Percentiles rank a stretch among this genome's conserved stretches.
Evolutionary conservation across 2,797 vertebrate genomes (phyloP).

Genomic region (Lepilemur ruficaudatus): DNA sequence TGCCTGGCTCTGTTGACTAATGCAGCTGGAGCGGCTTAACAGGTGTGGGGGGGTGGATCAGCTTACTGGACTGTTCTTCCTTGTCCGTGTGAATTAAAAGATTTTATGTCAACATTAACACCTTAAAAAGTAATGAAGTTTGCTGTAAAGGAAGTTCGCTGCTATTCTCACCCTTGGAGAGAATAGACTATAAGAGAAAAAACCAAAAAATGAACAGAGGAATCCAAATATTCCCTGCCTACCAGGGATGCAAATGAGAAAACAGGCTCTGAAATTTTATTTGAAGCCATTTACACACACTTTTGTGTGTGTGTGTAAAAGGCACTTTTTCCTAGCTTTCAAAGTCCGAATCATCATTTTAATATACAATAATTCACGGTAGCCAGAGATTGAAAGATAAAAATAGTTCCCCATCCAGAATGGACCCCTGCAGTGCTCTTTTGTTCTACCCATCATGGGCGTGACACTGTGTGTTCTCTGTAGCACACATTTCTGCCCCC

Average conservation of each 20-base stretch:
- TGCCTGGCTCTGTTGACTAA: not conserved
- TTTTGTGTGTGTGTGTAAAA: not conserved
- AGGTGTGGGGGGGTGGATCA: conserved; percentile 1
- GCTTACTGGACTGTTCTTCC: not conserved
- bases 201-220: not conserved
- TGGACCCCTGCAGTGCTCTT: not conserved
- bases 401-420: not conserved
- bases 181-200: not conserved
- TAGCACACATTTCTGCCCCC: not conserved
- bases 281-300: not conserved
- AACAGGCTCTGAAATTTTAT: not conserved
- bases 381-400: not conserved
- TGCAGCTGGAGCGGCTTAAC: not conserved
- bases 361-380: not conserved
- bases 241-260: not conserved
- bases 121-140: not conserved
- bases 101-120: not conserved
- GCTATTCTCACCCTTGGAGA: not conserved
- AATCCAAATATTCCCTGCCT: not conserved
- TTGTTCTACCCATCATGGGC: not conserved
- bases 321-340: not conserved
- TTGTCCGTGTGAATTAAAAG: not conserved
- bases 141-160: not conserved
- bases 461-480: no score
- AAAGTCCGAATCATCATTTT: not conserved